phyloP scores from a whole-genome alignment of 2,888 invertebrate species.

The Apamea monoglypha region DNA sequence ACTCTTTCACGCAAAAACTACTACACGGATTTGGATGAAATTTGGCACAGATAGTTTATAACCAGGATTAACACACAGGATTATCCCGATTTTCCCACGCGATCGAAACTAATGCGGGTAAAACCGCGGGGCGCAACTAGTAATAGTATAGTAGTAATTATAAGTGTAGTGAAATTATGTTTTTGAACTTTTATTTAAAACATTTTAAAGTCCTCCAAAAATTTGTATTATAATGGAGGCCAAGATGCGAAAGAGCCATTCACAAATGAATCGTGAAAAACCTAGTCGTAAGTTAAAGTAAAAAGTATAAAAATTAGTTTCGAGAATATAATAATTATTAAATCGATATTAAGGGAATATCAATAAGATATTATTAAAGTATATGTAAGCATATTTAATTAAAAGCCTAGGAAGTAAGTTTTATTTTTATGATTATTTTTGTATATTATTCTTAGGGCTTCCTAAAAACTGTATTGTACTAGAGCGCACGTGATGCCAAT shows the following conservation, averaged over 20 bases:
- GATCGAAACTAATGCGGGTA: no score
- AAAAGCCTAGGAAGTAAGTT: not conserved
- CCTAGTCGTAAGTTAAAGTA: not conserved
- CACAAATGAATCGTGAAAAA: not conserved
- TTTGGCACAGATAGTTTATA: no score
- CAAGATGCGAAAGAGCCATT: not conserved
- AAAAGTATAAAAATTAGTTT: not conserved
- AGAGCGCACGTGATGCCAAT: slow-evolving; percentile 2
- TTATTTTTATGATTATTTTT: slow-evolving; percentile 29
- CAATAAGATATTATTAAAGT: not conserved
- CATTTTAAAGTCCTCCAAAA: slow-evolving; percentile 6
- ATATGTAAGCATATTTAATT: not conserved
- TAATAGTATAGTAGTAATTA: not conserved
- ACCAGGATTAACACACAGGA: no score
- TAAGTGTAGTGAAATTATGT: slow-evolving; percentile 4
- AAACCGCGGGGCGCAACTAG: no score
- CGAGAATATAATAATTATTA: not conserved
- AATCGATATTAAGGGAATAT: not conserved
- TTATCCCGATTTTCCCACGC: no score
- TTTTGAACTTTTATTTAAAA: slow-evolving; percentile 3
- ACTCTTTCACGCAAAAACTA: no score
- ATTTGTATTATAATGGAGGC: not conserved
- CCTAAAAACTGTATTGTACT: not conserved
- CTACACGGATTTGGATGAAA: no score
- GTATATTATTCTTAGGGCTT: slow-evolving; percentile 23